phyloP scores from a whole-genome alignment of 2,797 vertebrate species.

The Sebastes iracundus region DNA sequence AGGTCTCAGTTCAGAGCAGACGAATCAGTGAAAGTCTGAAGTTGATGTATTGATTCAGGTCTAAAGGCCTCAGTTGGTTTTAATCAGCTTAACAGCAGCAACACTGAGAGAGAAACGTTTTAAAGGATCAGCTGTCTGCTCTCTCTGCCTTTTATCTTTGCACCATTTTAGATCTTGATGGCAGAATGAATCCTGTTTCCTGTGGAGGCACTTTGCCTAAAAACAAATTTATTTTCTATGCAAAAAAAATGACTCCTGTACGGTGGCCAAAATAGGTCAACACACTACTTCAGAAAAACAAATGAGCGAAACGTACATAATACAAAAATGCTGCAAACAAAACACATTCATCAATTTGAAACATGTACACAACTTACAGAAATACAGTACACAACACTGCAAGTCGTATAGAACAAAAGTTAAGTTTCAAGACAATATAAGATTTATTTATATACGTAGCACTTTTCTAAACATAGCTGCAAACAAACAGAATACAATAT shows the following conservation, averaged over 20 bases:
- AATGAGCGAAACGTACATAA: no score
- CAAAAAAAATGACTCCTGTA: no score
- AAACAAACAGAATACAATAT: neutral
- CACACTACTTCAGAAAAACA: no score
- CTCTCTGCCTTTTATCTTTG: neutral
- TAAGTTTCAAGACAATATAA: neutral
- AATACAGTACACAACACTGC: no score
- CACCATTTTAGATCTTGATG: neutral
- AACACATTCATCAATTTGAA: neutral
- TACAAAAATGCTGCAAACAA: neutral
- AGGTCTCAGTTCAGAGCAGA: neutral
- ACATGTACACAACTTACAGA: no score
- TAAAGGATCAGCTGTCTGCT: neutral
- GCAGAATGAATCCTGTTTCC: neutral
- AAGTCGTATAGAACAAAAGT: no score
- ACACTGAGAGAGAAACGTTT: neutral
- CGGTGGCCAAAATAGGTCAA: neutral
- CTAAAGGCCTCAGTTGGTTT: neutral
- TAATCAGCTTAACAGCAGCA: constrained; percentile 16
- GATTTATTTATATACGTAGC: neutral
- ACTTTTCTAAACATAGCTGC: neutral
- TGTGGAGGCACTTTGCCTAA: no score
- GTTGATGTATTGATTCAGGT: neutral
- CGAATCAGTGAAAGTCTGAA: neutral
- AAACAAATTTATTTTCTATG: no score